phyloP scores from a whole-genome alignment of 2,113 vertebrate genomes.

The Pungitius pungitius region DNA sequence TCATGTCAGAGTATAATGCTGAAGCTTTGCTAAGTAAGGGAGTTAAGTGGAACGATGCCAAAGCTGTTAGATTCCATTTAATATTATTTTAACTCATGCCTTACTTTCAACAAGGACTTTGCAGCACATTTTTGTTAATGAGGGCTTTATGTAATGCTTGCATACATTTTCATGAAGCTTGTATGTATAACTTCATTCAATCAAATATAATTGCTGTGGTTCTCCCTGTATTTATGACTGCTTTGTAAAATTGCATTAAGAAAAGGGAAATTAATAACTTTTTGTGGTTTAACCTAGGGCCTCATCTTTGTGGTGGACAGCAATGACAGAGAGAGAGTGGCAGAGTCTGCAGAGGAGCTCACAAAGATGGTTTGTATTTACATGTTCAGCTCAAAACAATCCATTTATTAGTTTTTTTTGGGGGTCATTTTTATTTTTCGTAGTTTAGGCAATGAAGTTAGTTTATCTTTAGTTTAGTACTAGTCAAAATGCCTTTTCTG shows the following conservation, averaged over 20 bases:
- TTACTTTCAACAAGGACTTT: background rate
- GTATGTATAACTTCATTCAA: too few relatives aligned
- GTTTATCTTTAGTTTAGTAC: background rate
- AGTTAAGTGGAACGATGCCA: background rate
- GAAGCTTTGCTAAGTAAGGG: background rate
- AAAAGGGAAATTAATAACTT: background rate
- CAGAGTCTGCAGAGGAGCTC: slow-evolving; percentile 90
- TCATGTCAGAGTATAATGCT: background rate
- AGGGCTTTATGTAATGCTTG: background rate
- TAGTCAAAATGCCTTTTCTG: background rate
- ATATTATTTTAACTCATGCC: too few relatives aligned
- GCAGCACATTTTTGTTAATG: background rate
- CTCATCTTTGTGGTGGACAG: slow-evolving; percentile 97
- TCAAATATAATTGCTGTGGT: background rate
- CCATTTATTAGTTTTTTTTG: background rate
- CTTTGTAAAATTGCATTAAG: background rate
- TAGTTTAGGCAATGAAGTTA: background rate
- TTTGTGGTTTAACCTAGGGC: slow-evolving; percentile 75
- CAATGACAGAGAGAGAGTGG: slow-evolving; percentile 90
- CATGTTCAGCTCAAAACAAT: background rate
- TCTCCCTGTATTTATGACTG: background rate
- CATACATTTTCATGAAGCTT: background rate
- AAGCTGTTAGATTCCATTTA: background rate
- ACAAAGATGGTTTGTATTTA: slow-evolving; percentile 87
- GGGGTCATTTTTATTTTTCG: background rate